Evolutionary conservation across 2,113 vertebrate genomes (phyloP), one percentile per base, ranked within the genome.

Genomic region (Rhodinocichla rosea): DNA sequence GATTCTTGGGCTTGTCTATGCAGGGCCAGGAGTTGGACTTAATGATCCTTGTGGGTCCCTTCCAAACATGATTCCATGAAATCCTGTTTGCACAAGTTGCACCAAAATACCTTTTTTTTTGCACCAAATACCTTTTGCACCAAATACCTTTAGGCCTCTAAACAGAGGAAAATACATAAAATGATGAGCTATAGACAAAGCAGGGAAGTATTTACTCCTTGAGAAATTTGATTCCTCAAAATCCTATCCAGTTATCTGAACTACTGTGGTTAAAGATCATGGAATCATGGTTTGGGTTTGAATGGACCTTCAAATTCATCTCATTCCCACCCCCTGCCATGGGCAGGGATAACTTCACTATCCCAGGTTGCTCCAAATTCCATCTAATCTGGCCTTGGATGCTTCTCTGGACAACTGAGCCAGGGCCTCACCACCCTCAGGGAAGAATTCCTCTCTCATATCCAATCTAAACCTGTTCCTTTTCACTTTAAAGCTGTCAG

Each of bases 281-380:
- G 64, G 37, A 78, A 39, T 50, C 27, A 7, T 26, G 33, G 28
- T 28, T 64, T 78, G 64, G 15, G 16, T 57, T 64, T 9, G 28
- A 71, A 64, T 4, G 23, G 19, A 50, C 23, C 33, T 64, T 33
- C 13, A 30, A 45, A 9, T 11, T n/a, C 5, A 71, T 15, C 33
- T 24, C 2, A 9, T 44, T 78, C 9, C 32, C 10, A 2, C 1
- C 2, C 16, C 11, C 17, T 55, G 40, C 7, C 26, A 11, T 9
- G 40, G 55, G 2, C 13, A 70, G 27, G 32, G 19, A 44, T 19
- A 70, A 2, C 15, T 64, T 39, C 37, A 30, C 64, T 20, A 10
- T 5, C 10, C 35, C 33, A 59, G 11, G 6, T 15, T 71, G 20
- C 9, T 71, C 37, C 8, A 5, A 65, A 2, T 7, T 1, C 32